phyloP scores from a whole-genome alignment of 2,888 invertebrate species.

The Tipula confusa region DNA sequence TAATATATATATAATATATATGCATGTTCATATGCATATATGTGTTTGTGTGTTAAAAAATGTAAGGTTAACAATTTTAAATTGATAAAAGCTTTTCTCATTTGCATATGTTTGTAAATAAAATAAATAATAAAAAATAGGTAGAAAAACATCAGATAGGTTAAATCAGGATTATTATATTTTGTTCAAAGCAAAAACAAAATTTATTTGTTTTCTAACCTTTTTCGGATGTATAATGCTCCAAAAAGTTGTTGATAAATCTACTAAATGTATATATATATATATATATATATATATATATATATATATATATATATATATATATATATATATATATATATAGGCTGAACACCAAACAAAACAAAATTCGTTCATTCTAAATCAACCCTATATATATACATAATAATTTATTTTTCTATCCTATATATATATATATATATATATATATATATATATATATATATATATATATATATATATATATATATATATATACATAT shows the following conservation, averaged over 20 bases:
- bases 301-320: too few relatives aligned
- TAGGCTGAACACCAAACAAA: too few relatives aligned
- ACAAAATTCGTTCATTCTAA: too few relatives aligned
- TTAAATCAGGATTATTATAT: not conserved
- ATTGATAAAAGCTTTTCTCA: not conserved
- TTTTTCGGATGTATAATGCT: not conserved
- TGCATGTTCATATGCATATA: too few relatives aligned
- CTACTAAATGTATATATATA: not conserved
- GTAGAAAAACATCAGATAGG: not conserved
- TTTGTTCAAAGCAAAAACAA: not conserved
- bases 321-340: too few relatives aligned
- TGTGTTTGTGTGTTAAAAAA: not conserved
- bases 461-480: too few relatives aligned
- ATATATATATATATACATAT: too few relatives aligned
- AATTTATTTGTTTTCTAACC: not conserved
- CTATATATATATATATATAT: not conserved
- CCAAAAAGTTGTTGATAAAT: not conserved
- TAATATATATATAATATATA: too few relatives aligned
- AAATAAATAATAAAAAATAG: conserved; percentile 13
- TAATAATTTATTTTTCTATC: not conserved
- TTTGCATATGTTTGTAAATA: conserved; percentile 15
- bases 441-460: too few relatives aligned
- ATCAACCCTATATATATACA: not conserved
- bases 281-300: not conserved
- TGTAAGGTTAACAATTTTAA: not conserved